phyloP scores from a whole-genome alignment of 1,140 invertebrate genomes.

The Drosophila santomea region DNA sequence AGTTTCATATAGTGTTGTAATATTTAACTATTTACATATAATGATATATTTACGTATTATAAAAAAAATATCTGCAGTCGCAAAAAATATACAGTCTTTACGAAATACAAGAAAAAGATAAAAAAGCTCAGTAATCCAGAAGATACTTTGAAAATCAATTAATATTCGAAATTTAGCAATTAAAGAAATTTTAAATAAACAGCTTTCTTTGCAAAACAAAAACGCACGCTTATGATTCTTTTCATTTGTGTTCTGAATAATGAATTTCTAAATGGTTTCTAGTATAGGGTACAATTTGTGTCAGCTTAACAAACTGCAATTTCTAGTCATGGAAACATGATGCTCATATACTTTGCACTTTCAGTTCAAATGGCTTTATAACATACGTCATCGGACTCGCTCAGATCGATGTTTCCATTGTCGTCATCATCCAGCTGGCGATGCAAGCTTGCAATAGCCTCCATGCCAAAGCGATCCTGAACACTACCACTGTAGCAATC shows the following conservation, averaged over 20 bases:
- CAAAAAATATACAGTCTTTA: too few species aligned
- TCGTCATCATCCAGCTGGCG: constrained; percentile 96
- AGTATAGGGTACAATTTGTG: not conserved
- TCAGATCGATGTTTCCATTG: constrained; percentile 96
- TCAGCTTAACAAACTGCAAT: not conserved
- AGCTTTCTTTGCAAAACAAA: not conserved
- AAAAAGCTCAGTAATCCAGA: not conserved
- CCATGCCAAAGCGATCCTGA: constrained; percentile 93
- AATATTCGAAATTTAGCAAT: too few species aligned
- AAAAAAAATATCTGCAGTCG: too few species aligned
- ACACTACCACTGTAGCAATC: constrained; percentile 89
- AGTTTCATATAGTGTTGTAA: not conserved
- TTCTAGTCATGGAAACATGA: not conserved
- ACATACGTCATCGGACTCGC: constrained; percentile 97
- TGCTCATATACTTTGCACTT: not conserved
- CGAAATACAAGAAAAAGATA: not conserved
- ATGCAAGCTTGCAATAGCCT: constrained; percentile 95
- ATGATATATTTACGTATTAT: too few species aligned
- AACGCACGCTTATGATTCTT: not conserved
- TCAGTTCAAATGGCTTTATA: constrained; percentile 7
- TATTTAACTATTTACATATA: too few species aligned
- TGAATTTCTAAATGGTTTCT: not conserved
- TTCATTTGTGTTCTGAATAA: not conserved
- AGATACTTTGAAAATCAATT: too few species aligned
- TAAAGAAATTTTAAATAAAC: not conserved